Percentiles rank a stretch among this genome's conserved stretches.
These are phyloP conservation scores for Festucalex cinctus DNA, from an alignment of 2,113 vertebrate species.

Conservation along the genomic window DNA sequence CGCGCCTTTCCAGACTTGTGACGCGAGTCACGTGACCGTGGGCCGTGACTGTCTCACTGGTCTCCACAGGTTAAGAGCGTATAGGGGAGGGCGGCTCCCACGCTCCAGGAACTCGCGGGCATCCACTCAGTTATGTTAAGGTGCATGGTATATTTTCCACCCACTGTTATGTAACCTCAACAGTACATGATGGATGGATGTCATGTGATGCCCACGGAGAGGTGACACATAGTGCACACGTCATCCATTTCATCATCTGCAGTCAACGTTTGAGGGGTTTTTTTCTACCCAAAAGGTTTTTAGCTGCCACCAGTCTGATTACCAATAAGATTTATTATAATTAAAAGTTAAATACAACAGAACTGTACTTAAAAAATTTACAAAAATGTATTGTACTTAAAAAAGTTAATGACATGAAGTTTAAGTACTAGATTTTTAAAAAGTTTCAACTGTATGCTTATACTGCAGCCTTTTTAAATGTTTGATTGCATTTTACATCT, in stretches of 20 bases:
- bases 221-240: neutral
- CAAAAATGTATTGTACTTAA: too few relatives aligned
- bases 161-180: conserved; percentile 20
- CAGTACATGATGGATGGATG: neutral
- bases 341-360: too few relatives aligned
- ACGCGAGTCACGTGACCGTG: conserved; percentile 5
- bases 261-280: neutral
- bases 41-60: conserved; percentile 35
- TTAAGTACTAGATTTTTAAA: too few relatives aligned
- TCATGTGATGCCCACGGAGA: conserved; percentile 12
- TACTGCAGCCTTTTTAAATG: too few relatives aligned
- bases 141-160: conserved; percentile 25
- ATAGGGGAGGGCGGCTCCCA: conserved; percentile 11
- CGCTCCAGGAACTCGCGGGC: conserved; percentile 18
- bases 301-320: too few relatives aligned
- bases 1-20: conserved; percentile 43
- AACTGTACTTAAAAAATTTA: too few relatives aligned
- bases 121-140: conserved; percentile 18
- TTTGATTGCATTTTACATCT: too few relatives aligned
- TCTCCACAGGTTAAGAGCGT: conserved; percentile 29
- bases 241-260: neutral
- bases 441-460: too few relatives aligned
- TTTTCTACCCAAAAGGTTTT: neutral
- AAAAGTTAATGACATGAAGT: too few relatives aligned
- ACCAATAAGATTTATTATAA: too few relatives aligned